A percentile compares a stretch with the other conserved stretches of the same genome.
phyloP scores from a whole-genome alignment of 2,888 invertebrate species.

The Phragmatobia fuliginosa region DNA sequence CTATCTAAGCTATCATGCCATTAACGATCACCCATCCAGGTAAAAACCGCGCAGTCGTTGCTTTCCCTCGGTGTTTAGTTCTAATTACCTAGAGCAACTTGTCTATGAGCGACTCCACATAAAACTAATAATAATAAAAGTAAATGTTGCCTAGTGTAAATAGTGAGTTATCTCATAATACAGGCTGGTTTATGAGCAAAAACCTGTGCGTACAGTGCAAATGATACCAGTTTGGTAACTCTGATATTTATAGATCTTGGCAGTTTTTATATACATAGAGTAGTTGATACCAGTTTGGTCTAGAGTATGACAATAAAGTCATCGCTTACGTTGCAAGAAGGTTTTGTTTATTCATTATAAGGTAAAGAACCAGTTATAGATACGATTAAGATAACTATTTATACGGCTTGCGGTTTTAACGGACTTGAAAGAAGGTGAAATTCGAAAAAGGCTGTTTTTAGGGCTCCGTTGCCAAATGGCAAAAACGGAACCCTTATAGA shows the following conservation, averaged over 20 bases:
- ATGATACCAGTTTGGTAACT: conserved; percentile 36
- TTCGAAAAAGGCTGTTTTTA: not conserved
- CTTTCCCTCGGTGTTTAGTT: no score
- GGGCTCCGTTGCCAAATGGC: no score
- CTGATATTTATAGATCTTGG: conserved; percentile 43
- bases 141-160: not conserved
- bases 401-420: not conserved
- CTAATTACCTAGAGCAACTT: no score
- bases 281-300: conserved; percentile 27
- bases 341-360: not conserved
- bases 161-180: not conserved
- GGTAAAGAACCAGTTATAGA: not conserved
- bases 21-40: no score
- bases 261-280: conserved; percentile 15
- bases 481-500: no score
- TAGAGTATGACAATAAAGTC: conserved; percentile 28
- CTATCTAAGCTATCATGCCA: no score
- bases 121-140: not conserved
- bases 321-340: conserved; percentile 12
- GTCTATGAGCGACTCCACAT: no score
- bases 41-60: no score
- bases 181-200: conserved; percentile 10
- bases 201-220: conserved; percentile 29
- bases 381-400: not conserved
- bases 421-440: not conserved